These are phyloP conservation scores for Lottia gigantea DNA, from an alignment of 2,888 invertebrate genomes.

Conservation along the genomic window DNA sequence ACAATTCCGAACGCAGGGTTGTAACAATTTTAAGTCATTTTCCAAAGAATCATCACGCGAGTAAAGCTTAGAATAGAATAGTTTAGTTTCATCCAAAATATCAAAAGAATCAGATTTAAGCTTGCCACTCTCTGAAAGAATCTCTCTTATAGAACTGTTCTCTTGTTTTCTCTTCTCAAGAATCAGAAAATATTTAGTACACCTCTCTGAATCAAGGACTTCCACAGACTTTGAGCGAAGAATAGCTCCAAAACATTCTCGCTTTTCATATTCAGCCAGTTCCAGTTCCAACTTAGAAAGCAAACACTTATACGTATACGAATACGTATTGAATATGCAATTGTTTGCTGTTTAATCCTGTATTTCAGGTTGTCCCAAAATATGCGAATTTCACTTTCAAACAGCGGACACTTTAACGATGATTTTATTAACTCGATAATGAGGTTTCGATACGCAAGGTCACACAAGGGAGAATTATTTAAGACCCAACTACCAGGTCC, in stretches of 20 bases:
- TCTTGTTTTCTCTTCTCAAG: conserved; percentile 15
- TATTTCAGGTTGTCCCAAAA: conserved; percentile 1
- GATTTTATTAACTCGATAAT: background rate
- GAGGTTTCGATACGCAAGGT: background rate
- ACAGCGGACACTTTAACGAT: background rate
- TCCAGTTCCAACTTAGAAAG: background rate
- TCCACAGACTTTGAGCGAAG: background rate
- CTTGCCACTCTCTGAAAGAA: background rate
- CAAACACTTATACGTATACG: no score
- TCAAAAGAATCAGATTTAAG: background rate
- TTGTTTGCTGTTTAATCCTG: background rate
- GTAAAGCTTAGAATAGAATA: conserved; percentile 16
- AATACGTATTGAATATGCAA: background rate
- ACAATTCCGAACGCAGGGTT: background rate
- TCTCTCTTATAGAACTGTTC: conserved; percentile 11
- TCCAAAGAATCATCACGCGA: conserved; percentile 10
- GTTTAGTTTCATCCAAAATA: background rate
- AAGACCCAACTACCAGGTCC: background rate
- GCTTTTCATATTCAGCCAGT: background rate
- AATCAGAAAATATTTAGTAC: conserved; percentile 20
- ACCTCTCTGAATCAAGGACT: background rate
- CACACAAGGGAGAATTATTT: background rate
- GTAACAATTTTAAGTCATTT: no score
- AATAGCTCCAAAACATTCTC: background rate
- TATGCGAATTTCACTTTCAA: background rate